Evolutionary conservation across 2,113 vertebrate genomes (phyloP).

Genomic region (Brachyhypopomus occidentalis): DNA sequence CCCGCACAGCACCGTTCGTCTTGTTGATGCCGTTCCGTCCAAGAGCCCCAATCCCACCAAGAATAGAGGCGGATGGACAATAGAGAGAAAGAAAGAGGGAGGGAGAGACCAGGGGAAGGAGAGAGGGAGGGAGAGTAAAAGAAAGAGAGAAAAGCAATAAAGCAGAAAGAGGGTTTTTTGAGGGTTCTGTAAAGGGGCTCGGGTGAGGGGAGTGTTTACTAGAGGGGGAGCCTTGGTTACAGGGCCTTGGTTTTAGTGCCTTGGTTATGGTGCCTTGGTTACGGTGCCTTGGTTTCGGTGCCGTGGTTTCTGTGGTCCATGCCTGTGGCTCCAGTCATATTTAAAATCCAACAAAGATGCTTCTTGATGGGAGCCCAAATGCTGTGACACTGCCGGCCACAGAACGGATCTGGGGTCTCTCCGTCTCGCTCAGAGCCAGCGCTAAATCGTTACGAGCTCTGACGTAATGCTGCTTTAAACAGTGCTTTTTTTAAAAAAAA

Average conservation of each 20-base stretch:
- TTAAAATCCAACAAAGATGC: slow-evolving; percentile 6
- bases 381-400: slow-evolving; percentile 20
- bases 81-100: not conserved
- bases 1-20: not conserved
- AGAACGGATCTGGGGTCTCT: not conserved
- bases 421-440: not conserved
- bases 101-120: not conserved
- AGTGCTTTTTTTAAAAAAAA: not conserved
- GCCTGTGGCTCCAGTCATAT: slow-evolving; percentile 28
- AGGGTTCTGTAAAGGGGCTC: not conserved
- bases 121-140: slow-evolving; percentile 10
- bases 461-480: not conserved
- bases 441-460: slow-evolving; percentile 9
- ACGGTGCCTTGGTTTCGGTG: too few species aligned
- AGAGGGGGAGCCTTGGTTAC: too few species aligned
- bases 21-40: slow-evolving; percentile 37
- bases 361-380: not conserved
- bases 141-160: not conserved
- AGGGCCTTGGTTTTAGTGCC: too few species aligned
- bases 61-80: slow-evolving; percentile 10
- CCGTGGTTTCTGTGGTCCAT: slow-evolving; percentile 24
- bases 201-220: slow-evolving; percentile 13
- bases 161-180: not conserved
- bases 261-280: not conserved
- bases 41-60: slow-evolving; percentile 36